These are phyloP conservation scores for Semicossyphus pulcher DNA, from an alignment of 2,113 vertebrate genomes.

Conservation along the genomic window DNA sequence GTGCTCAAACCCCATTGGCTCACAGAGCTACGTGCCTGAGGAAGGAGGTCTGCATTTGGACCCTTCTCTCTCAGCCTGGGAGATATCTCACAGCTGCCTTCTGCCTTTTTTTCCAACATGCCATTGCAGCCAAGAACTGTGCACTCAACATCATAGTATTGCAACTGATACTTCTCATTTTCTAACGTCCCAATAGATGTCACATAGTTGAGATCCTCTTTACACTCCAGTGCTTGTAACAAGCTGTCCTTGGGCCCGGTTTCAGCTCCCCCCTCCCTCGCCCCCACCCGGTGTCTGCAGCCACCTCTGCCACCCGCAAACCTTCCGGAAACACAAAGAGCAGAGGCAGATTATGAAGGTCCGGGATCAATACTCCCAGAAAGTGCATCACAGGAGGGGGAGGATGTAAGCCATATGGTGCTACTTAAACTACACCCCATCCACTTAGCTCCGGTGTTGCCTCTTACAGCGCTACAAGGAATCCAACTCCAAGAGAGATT, in stretches of 20 bases:
- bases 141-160: constrained; percentile 4
- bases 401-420: constrained; percentile 68
- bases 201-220: constrained; percentile 29
- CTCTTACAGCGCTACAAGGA: constrained; percentile 6
- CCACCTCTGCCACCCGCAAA: constrained; percentile 35
- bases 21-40: no score
- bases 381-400: constrained; percentile 39
- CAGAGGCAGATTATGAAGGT: constrained; percentile 55
- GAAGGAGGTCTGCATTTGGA: no score
- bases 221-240: constrained; percentile 28
- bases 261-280: constrained; percentile 16
- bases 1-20: no score
- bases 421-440: constrained; percentile 65
- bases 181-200: constrained; percentile 37
- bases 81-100: constrained; percentile 6
- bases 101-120: constrained; percentile 14
- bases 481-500: not conserved
- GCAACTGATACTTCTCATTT: constrained; percentile 36
- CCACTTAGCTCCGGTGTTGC: constrained; percentile 44
- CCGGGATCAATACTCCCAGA: constrained; percentile 68
- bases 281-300: constrained; percentile 8
- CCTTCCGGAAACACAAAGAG: constrained; percentile 50
- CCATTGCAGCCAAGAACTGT: constrained; percentile 2
- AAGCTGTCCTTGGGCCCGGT: constrained; percentile 36
- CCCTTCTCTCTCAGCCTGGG: no score